Evolutionary conservation across 2,888 invertebrate genomes (phyloP), one percentile per base, ranked within the genome.

Genomic region (Schizaphis graminum): DNA sequence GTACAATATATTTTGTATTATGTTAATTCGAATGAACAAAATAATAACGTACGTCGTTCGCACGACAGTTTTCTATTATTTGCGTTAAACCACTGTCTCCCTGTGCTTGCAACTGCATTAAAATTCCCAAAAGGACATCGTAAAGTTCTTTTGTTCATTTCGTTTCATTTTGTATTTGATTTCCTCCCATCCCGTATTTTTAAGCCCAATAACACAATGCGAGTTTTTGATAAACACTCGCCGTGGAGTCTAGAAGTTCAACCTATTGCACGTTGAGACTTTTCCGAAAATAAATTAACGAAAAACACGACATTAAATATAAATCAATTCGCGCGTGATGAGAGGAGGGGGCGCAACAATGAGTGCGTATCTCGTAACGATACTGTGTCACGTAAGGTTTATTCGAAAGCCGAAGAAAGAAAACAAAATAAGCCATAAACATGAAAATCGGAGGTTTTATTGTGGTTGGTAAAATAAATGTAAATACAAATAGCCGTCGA

Each of bases 401-500:
- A 16, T 84, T 89, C 53, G 92, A 89, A 89, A 53, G 44, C 24
- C 92, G 67, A 92, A 49, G 26, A 77, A 53, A 77, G 53, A 56
- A 89, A 88, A 93, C 89, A 47, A 89, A 93, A 93, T 93, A 77
- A 93, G 56, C 89, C 26, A 89, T 93, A 89, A 93, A 89, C 89
- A 44, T 93, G 77, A 47, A 93, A 77, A 89, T 93, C 92, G 28
- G 41, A 47, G 26, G 49, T 92, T 85, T 91, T 86, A 92, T 47
- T 67, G 92, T 67, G 92, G 61, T 41, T 88, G 67, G 67, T 67
- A 57, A 86, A 91, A 91, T 85, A 85, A 44, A 57, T 61, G 47
- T 90, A 89, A 35, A 89, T 53, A 88, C 53, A 87, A 21, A 56
- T 56, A 41, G 56, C 26, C 67, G 90, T 44, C 10, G 90, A 67